Conservation (phyloP, 2,113 vertebrate species). For the Oreochromis niloticus region DNA sequence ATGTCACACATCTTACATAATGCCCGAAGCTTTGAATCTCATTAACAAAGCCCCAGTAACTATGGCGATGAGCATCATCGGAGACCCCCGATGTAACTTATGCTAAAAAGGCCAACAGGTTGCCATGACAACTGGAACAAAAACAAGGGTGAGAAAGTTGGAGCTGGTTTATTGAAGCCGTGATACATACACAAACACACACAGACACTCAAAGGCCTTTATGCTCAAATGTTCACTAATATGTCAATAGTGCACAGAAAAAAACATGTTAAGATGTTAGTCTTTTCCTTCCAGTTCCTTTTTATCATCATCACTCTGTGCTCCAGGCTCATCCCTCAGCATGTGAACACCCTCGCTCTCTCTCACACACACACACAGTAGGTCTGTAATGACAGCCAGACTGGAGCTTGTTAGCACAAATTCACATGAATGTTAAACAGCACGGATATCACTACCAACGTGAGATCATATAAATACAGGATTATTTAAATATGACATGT, state of each 20-base stretch:
- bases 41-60: slow-evolving; percentile 45
- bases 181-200: background rate
- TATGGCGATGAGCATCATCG: slow-evolving; percentile 46
- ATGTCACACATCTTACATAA: slow-evolving; percentile 39
- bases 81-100: slow-evolving; percentile 30
- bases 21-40: slow-evolving; percentile 4
- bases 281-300: background rate
- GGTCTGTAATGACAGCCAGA: background rate
- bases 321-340: background rate
- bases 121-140: slow-evolving; percentile 59
- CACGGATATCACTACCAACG: background rate
- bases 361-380: accelerated
- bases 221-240: background rate
- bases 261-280: background rate
- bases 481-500: background rate
- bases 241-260: background rate
- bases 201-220: background rate
- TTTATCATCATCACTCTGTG: background rate
- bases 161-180: background rate
- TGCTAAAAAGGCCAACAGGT: slow-evolving; percentile 58
- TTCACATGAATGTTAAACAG: slow-evolving; percentile 6
- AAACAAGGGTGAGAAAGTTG: slow-evolving; percentile 41
- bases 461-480: background rate
- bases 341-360: background rate
- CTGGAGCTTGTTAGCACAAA: background rate